Evolutionary conservation across 1,140 invertebrate species (phyloP).

Genomic region (Dryas iulia): DNA sequence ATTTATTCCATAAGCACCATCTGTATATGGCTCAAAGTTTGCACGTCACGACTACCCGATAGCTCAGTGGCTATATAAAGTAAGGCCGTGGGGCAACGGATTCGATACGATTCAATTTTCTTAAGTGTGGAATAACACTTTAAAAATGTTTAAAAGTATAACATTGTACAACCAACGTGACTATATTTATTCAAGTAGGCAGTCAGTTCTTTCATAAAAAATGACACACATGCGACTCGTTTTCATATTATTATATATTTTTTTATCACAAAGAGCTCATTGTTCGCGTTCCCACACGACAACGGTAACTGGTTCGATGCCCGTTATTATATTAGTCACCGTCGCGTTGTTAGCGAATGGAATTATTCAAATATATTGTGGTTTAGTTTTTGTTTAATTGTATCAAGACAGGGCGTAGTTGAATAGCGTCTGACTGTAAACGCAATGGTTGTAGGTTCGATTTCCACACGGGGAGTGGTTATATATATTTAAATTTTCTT

Average conservation of each 20-base stretch:
- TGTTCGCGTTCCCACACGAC: conserved; percentile 17
- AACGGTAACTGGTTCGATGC: conserved; percentile 30
- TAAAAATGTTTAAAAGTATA: too few relatives aligned
- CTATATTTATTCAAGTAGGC: neutral
- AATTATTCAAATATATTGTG: too few relatives aligned
- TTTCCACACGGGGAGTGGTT: too few relatives aligned
- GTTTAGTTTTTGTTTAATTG: too few relatives aligned
- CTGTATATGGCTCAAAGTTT: neutral
- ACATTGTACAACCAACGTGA: neutral
- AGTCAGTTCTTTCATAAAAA: neutral
- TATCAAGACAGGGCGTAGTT: too few relatives aligned
- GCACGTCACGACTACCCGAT: conserved; percentile 2
- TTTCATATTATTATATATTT: neutral
- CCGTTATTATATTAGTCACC: conserved; percentile 21
- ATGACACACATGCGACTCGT: neutral
- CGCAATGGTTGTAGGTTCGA: too few relatives aligned
- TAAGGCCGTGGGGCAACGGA: neutral
- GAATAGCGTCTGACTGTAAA: too few relatives aligned
- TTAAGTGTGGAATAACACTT: too few relatives aligned
- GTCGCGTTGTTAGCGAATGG: too few relatives aligned
- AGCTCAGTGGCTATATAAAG: neutral
- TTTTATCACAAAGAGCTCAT: conserved; percentile 4
- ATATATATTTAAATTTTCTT: too few relatives aligned
- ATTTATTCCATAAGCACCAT: neutral
- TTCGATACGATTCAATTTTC: conserved; percentile 1